Base-by-base conservation (phyloP, 1,140 invertebrate genomes). In the Rhopalosiphum maidis region DNA sequence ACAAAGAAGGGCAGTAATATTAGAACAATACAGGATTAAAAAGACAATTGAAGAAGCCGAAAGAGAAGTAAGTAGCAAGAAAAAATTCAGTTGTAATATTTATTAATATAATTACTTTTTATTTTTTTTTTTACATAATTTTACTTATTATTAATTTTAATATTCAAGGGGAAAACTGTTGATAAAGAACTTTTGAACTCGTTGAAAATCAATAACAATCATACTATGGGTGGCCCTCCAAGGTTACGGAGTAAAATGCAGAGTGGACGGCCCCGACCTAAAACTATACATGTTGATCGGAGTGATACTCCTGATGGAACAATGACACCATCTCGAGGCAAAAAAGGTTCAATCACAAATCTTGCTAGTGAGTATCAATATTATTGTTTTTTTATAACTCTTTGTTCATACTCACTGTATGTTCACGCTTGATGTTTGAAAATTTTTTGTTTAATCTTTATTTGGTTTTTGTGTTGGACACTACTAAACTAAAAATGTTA, bases 11-110 rank as follows among this genome's bases (percentile, higher is more conserved):
- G 97, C 98, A 94, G 96, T 96, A 94, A 99, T 99, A 95, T 96
- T 99, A 94, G 98, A 99, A 95, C 97, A 99, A 95, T 98, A 99
- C 96, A 98, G 98, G 95, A 96, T 99, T 94, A 98, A 99, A 95
- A 99, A 99, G 95, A 97, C 98, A 83, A 97, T 98, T 93, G 98
- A 99, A 95, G 98, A 99, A 96, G 97, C 98, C 83, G 98, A 99
- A 95, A 96, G 97, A 96, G 98, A 98, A 96, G 98, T 93, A 91
- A 23, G 60, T 77, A n/a, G 60, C 30, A 5, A n/a, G 11, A 77
- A 77, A 68, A n/a, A 77, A 77, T 77, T 3, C 9, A n/a, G 30
- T 77, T 6, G 15, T 77, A 68, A n/a, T 37, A 37, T 68, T 87
- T n/a, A 68, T 43, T 43, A 21, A n/a, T 30, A 46, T 41, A 86